Conservation (phyloP, 2,113 vertebrate genomes). For the Macroglossus sobrinus region DNA sequence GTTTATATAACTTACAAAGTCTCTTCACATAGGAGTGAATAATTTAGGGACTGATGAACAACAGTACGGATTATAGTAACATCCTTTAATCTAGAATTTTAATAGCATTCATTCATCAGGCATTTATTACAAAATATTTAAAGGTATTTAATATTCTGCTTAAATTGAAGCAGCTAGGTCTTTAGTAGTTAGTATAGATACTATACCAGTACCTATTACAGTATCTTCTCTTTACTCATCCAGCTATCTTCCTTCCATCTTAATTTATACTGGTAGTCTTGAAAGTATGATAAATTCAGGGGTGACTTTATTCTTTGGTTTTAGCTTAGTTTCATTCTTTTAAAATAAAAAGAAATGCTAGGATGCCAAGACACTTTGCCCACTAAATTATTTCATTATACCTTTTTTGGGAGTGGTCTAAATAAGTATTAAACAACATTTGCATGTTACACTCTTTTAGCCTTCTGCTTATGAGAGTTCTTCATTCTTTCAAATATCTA, state of each 20-base stretch:
- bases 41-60: neutral
- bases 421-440: neutral
- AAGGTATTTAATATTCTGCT: neutral
- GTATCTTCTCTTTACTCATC: neutral
- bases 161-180: neutral
- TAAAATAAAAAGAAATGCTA: neutral
- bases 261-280: neutral
- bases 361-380: neutral
- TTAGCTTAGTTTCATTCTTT: constrained; percentile 14
- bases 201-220: too few species aligned
- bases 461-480: neutral
- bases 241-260: neutral
- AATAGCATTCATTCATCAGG: neutral
- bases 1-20: neutral
- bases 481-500: neutral
- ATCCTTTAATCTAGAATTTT: neutral
- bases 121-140: neutral
- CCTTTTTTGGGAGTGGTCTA: neutral
- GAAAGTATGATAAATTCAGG: neutral
- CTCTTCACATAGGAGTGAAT: neutral
- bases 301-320: neutral
- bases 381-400: neutral
- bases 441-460: neutral
- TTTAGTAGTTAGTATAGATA: neutral
- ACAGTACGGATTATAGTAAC: neutral